These are phyloP conservation scores for Hyalella azteca DNA, from an alignment of 2,888 invertebrate genomes.

Conservation along the genomic window DNA sequence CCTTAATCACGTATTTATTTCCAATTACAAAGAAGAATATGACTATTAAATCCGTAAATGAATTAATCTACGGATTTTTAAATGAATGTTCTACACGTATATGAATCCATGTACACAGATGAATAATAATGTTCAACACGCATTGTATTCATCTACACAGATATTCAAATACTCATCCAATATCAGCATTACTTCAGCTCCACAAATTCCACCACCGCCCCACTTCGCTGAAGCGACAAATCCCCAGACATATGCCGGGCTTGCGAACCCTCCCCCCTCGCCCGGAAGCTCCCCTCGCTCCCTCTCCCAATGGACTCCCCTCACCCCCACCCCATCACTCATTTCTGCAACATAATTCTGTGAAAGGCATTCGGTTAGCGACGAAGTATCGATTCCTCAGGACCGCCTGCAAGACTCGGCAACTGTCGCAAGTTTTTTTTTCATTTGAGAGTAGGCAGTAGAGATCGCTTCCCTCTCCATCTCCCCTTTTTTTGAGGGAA, in stretches of 20 bases:
- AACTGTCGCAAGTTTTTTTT: conserved; percentile 2
- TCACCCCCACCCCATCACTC: neutral
- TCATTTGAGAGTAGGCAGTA: neutral
- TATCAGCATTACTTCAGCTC: neutral
- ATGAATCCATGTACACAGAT: too few species aligned
- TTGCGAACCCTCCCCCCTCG: too few species aligned
- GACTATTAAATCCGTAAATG: too few species aligned
- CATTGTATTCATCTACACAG: neutral
- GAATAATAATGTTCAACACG: too few species aligned
- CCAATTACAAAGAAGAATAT: too few species aligned
- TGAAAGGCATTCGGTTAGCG: conserved; percentile 32
- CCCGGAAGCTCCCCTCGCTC: neutral
- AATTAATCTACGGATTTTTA: too few species aligned
- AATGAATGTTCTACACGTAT: too few species aligned
- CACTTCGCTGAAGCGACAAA: too few species aligned
- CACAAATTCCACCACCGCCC: too few species aligned
- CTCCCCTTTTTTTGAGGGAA: too few species aligned
- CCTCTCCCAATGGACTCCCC: neutral
- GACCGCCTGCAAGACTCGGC: conserved; percentile 24
- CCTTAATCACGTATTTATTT: too few species aligned
- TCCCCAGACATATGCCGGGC: too few species aligned
- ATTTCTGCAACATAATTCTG: conserved; percentile 26
- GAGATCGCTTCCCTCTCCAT: neutral
- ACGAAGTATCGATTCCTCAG: conserved; percentile 21
- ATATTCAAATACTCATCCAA: neutral